Percentiles rank a stretch among this genome's conserved stretches.
phyloP scores from a whole-genome alignment of 2,888 invertebrate species.

The Spodoptera exigua region DNA sequence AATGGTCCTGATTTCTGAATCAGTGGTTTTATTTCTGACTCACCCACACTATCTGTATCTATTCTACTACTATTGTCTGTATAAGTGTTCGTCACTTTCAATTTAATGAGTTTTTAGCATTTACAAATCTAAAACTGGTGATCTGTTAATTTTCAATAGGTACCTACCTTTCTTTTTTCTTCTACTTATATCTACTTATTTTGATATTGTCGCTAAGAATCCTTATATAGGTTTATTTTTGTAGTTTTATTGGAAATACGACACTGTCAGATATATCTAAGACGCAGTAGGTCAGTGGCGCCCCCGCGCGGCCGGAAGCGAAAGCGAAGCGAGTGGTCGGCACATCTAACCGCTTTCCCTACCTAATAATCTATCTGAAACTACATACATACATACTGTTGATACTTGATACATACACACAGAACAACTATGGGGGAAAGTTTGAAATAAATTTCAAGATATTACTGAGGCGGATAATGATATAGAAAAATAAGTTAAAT shows the following conservation, averaged over 20 bases:
- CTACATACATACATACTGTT: constrained; percentile 14
- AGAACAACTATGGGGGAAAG: constrained; percentile 36
- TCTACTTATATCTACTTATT: no score
- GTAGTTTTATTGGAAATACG: constrained; percentile 11
- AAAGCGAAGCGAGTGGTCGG: constrained; percentile 63
- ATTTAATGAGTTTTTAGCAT: no score
- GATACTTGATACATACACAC: constrained; percentile 8
- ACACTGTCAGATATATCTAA: constrained; percentile 13
- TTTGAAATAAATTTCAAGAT: constrained; percentile 15
- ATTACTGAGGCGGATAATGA: constrained; percentile 8
- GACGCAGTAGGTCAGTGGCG: constrained; percentile 63
- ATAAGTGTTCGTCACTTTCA: no score
- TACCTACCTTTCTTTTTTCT: no score
- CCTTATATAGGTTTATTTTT: no score
- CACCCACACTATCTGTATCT: no score
- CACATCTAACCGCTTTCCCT: constrained; percentile 64
- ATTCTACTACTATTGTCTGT: no score
- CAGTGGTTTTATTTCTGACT: no score
- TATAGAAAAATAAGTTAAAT: neutral
- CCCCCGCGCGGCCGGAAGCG: constrained; percentile 75
- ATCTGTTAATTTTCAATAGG: no score
- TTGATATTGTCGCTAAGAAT: neutral
- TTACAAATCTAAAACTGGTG: no score
- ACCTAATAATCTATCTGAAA: constrained; percentile 46
- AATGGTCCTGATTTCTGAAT: no score